phyloP scores from a whole-genome alignment of 1,140 invertebrate genomes.

The Drosophila santomea region DNA sequence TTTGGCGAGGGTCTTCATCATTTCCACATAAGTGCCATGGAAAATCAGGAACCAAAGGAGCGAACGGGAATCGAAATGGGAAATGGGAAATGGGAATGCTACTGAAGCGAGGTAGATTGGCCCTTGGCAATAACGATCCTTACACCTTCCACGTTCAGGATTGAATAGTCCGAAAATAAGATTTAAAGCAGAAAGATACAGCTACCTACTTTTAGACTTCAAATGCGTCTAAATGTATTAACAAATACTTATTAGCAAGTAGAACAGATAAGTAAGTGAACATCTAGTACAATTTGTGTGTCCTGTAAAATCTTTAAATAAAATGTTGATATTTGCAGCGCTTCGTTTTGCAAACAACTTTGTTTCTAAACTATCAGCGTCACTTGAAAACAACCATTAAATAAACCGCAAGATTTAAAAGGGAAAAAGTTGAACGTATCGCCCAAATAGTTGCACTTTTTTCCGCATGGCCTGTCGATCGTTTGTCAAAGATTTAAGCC shows the following conservation, averaged over 20 bases:
- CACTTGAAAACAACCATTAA: neutral
- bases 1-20: conserved; percentile 43
- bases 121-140: conserved; percentile 13
- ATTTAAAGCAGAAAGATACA: conserved; percentile 12
- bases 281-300: no score
- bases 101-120: neutral
- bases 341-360: no score
- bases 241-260: no score
- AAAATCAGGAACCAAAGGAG: conserved; percentile 18
- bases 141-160: conserved; percentile 6
- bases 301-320: no score
- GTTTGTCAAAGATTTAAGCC: conserved; percentile 25
- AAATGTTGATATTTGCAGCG: no score
- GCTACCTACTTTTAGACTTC: no score
- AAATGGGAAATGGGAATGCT: neutral
- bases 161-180: conserved; percentile 16
- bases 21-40: conserved; percentile 57
- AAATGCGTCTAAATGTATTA: no score
- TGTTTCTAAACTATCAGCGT: no score
- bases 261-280: no score
- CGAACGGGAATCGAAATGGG: conserved; percentile 19
- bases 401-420: neutral
- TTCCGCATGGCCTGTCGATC: conserved; percentile 5
- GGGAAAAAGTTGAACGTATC: neutral
- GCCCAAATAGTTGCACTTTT: neutral